Conservation (phyloP, 1,140 invertebrate genomes). For the Pogonognathellus flavescens region DNA sequence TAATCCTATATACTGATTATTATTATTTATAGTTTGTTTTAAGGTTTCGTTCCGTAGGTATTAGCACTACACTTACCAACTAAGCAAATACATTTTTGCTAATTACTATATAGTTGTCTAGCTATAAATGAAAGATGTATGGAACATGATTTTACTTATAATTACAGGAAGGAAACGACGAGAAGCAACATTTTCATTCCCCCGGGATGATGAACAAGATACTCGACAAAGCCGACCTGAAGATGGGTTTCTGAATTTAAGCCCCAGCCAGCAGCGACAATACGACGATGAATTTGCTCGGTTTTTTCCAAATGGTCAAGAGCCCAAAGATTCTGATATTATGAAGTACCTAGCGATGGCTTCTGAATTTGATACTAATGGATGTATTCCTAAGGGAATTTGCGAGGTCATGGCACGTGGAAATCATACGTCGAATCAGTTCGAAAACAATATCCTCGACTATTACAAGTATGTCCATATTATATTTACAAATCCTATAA, state of each 20-base stretch:
- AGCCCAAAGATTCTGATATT: constrained; percentile 64
- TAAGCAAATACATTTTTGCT: too few species aligned
- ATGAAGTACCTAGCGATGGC: constrained; percentile 57
- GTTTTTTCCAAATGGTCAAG: constrained; percentile 21
- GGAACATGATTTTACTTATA: not conserved
- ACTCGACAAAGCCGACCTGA: not conserved
- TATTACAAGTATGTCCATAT: constrained; percentile 11
- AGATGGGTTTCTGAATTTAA: not conserved
- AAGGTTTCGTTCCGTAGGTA: too few species aligned
- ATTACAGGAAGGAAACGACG: constrained; percentile 8
- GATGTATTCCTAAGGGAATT: constrained; percentile 62
- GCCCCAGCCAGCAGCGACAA: not conserved
- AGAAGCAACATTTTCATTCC: constrained; percentile 24
- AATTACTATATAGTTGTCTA: too few species aligned
- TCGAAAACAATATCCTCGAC: constrained; percentile 16
- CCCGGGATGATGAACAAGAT: constrained; percentile 29
- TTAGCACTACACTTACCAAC: too few species aligned
- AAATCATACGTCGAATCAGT: constrained; percentile 30
- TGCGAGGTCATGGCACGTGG: constrained; percentile 63
- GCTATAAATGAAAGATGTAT: too few species aligned
- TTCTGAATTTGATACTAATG: constrained; percentile 59
- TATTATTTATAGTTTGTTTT: too few species aligned
- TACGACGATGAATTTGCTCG: not conserved
- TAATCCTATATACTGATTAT: too few species aligned
- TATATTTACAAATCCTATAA: not conserved